Evolutionary conservation across 92 coral and sea anemone species (phyloP), one percentile per base, ranked within the genome.

Genomic region (Porites evermanni): DNA sequence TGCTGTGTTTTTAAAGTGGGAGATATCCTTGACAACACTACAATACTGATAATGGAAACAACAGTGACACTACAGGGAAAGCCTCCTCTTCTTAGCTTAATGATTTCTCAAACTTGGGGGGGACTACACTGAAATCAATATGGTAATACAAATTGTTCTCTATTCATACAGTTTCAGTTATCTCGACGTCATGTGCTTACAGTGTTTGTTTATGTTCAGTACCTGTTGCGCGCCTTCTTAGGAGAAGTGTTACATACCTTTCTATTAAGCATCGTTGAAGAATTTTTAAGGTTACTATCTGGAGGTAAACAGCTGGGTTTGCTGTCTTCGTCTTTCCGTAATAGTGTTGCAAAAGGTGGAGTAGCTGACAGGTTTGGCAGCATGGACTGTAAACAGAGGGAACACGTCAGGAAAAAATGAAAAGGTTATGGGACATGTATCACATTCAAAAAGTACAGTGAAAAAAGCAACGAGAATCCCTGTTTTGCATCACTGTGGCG

Each of bases 301-400:
- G 80, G 47, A 50, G 18, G 88, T 72, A 79, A 52, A 65, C 19
- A 56, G 61, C 47, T 50, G 82, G 87, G 70, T 87, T 23, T 79
- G 72, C 44, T 83, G 65, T 71, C 85, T 10, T 85, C 88, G 61
- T 78, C 77, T 56, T 92, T 81, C 23, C 92, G 75, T 70, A 94
- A 69, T 20, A 94, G 87, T 58, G 98, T 92, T 17, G 99, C 99
- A 89, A 96, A 96, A 16, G 99, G 99, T 2, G 97, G 99, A 56
- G 98, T 96, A 8, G 99, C 91, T 11, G 99, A 96, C 26, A 96
- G 68, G 26, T 93, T 90, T 65, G 99, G 88, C 20, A 95, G 64
- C n/a, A 91, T 53, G 6, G 89, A 71, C 96, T 94, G 77, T 26
- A 32, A 13, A 79, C 26, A 26, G 4, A 54, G 60, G 29, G 4